These are phyloP conservation scores for Phataginus tricuspis DNA, from an alignment of 2,797 vertebrate genomes.

Conservation along the genomic window DNA sequence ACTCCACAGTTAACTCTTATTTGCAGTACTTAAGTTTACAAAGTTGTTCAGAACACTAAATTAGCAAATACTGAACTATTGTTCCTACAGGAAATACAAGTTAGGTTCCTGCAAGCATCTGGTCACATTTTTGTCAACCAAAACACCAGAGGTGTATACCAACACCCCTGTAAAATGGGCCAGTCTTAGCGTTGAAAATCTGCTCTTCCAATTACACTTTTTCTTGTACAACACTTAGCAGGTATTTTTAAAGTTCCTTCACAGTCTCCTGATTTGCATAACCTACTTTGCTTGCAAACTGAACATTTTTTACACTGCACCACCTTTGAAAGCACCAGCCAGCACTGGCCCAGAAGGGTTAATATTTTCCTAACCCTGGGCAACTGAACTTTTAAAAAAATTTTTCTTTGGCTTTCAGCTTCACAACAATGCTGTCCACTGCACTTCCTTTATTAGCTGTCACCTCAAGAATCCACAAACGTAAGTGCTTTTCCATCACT, in stretches of 20 bases:
- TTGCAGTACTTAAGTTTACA: background rate
- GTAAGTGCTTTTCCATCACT: background rate
- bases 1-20: background rate
- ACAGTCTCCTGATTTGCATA: background rate
- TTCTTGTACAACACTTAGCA: background rate
- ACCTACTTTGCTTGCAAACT: background rate
- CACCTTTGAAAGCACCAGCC: background rate
- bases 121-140: background rate
- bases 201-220: background rate
- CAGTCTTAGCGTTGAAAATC: background rate
- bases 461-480: background rate
- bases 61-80: background rate
- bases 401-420: background rate
- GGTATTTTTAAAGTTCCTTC: background rate
- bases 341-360: background rate
- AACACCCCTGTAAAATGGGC: background rate
- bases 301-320: background rate
- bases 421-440: background rate
- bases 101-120: background rate
- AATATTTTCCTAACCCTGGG: background rate
- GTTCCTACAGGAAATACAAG: background rate
- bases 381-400: background rate
- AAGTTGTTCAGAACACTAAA: background rate
- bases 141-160: background rate
- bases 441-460: background rate